Conservation (phyloP, 2,113 vertebrate species). For the Dromas ardeola region DNA sequence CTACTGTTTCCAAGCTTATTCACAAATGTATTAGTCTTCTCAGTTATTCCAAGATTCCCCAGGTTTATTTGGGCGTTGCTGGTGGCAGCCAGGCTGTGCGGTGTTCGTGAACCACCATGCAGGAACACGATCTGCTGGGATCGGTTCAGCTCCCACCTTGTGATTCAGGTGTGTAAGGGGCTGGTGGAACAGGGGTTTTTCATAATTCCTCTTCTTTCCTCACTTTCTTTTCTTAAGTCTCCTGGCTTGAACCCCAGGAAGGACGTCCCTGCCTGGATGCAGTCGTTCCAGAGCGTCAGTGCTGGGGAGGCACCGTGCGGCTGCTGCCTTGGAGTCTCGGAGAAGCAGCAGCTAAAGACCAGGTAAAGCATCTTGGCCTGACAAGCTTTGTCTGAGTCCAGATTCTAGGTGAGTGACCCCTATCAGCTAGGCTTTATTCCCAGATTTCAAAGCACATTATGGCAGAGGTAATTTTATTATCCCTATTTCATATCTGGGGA, state of each 20-base stretch:
- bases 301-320: background rate
- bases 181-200: background rate
- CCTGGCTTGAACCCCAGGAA: background rate
- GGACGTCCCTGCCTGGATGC: background rate
- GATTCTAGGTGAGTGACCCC: background rate
- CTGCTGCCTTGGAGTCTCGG: background rate
- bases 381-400: background rate
- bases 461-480: background rate
- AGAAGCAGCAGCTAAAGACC: background rate
- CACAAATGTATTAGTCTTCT: background rate
- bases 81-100: background rate
- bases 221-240: background rate
- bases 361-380: background rate
- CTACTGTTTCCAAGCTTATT: background rate
- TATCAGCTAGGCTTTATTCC: background rate
- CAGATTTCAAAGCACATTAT: background rate
- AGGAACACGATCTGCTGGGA: background rate
- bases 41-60: background rate
- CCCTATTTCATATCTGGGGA: background rate
- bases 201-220: background rate
- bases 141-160: background rate
- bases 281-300: fast-evolving
- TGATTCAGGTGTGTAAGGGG: background rate
- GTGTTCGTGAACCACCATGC: background rate
- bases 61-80: background rate